These are phyloP conservation scores for Zaprionus camerounensis DNA, from an alignment of 1,140 invertebrate species.

Conservation along the genomic window DNA sequence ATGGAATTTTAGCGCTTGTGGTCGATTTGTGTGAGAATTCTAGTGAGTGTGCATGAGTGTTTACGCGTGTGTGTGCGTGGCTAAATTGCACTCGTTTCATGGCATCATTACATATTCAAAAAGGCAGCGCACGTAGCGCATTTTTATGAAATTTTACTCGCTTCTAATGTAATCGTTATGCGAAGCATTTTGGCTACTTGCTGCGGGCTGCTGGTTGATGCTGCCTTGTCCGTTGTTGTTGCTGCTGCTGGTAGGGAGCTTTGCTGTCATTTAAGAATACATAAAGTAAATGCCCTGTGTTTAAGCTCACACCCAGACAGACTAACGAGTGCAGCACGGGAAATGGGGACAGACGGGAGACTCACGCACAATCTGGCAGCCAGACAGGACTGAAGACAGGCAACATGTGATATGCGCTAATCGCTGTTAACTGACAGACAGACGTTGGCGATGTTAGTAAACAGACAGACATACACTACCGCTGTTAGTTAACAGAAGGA, in stretches of 20 bases:
- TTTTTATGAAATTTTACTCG: conserved; percentile 79
- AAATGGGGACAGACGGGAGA: not conserved
- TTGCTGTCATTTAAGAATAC: conserved; percentile 71
- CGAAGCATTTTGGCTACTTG: conserved; percentile 36
- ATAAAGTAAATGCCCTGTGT: conserved; percentile 76
- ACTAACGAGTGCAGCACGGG: conserved; percentile 49
- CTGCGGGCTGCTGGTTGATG: conserved; percentile 29
- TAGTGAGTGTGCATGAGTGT: conserved; percentile 17
- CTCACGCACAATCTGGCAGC: conserved; percentile 53
- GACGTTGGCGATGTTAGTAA: not conserved
- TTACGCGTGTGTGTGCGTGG: conserved; percentile 44
- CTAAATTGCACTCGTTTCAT: conserved; percentile 70
- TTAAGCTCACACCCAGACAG: conserved; percentile 56
- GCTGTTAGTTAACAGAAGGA: not conserved
- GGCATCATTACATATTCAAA: conserved; percentile 78
- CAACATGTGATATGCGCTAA: not conserved
- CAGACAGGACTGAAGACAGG: not conserved
- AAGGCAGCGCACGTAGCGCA: conserved; percentile 72
- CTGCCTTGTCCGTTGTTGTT: not conserved
- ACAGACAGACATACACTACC: not conserved
- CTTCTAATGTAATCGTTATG: conserved; percentile 77
- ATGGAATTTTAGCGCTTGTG: conserved; percentile 75
- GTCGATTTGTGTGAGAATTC: conserved; percentile 56
- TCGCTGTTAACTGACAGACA: not conserved
- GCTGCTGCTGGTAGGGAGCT: conserved; percentile 27